Conservation (phyloP, 92 coral and sea anemone genomes). For the Zoanthus sociatus region DNA sequence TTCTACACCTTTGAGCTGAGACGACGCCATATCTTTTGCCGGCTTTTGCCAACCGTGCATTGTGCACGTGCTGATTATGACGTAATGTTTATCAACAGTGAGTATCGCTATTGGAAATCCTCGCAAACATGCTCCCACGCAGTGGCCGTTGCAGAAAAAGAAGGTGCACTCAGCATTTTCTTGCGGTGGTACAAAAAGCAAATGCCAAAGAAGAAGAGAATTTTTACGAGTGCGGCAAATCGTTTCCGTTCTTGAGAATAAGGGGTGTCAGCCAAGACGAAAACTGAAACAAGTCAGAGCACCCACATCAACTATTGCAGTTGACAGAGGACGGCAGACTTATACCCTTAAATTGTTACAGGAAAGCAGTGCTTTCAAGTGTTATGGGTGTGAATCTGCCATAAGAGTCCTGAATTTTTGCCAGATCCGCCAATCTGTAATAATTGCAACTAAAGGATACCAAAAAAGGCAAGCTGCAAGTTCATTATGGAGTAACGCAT, state of each 20-base stretch:
- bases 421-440: neutral
- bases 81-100: neutral
- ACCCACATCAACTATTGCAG: neutral
- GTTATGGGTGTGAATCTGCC: conserved; percentile 39
- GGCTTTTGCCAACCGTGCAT: neutral
- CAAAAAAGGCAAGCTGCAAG: conserved; percentile 31
- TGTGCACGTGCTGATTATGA: neutral
- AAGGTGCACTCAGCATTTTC: neutral
- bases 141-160: conserved; percentile 17
- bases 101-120: conserved; percentile 17
- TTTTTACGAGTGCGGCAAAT: conserved; percentile 30
- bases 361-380: conserved; percentile 25
- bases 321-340: neutral
- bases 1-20: neutral
- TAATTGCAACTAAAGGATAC: conserved; percentile 18
- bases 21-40: neutral
- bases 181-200: conserved; percentile 6
- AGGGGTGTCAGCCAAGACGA: neutral
- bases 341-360: conserved; percentile 46
- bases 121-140: conserved; percentile 38
- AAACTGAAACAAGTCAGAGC: conserved; percentile 11
- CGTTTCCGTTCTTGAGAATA: conserved; percentile 20
- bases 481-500: conserved; percentile 11
- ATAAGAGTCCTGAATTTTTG: conserved; percentile 9
- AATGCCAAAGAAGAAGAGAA: conserved; percentile 12